These are phyloP conservation scores for Habropoda laboriosa DNA, from an alignment of 1,140 invertebrate species.

Conservation along the genomic window DNA sequence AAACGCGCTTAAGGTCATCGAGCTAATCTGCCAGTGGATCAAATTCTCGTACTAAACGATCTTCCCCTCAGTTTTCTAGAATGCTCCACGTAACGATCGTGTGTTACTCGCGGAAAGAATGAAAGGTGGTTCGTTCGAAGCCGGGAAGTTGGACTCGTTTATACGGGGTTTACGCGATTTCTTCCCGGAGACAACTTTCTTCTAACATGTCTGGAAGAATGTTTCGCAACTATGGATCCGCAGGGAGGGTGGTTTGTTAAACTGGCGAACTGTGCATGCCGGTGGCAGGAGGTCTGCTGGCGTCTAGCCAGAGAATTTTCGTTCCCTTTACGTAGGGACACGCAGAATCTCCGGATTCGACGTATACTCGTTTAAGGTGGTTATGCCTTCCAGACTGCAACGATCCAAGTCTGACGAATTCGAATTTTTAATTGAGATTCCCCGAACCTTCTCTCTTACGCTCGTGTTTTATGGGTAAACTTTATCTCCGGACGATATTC, in stretches of 20 bases:
- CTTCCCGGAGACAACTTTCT: neutral
- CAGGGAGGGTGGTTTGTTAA: conserved; percentile 41
- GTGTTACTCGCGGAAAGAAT: no score
- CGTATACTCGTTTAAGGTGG: neutral
- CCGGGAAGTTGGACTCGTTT: neutral
- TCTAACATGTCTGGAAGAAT: neutral
- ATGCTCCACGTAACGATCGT: neutral
- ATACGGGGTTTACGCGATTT: neutral
- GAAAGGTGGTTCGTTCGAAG: neutral
- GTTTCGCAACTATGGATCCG: conserved; percentile 25
- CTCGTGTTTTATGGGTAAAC: neutral
- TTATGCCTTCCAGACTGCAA: neutral
- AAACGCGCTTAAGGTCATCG: conserved; percentile 55
- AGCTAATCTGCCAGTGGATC: conserved; percentile 47
- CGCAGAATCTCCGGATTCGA: conserved; percentile 23
- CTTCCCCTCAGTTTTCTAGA: neutral
- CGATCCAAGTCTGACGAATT: neutral
- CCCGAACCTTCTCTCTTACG: neutral
- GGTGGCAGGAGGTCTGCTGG: conserved; percentile 39
- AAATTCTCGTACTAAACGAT: conserved; percentile 23
- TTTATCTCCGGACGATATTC: neutral
- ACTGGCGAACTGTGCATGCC: conserved; percentile 8
- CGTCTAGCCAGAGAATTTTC: conserved; percentile 54
- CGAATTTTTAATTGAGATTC: neutral
- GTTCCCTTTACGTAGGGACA: conserved; percentile 25